phyloP scores from a whole-genome alignment of 2,888 invertebrate genomes.

The Macrophya alboannulata region DNA sequence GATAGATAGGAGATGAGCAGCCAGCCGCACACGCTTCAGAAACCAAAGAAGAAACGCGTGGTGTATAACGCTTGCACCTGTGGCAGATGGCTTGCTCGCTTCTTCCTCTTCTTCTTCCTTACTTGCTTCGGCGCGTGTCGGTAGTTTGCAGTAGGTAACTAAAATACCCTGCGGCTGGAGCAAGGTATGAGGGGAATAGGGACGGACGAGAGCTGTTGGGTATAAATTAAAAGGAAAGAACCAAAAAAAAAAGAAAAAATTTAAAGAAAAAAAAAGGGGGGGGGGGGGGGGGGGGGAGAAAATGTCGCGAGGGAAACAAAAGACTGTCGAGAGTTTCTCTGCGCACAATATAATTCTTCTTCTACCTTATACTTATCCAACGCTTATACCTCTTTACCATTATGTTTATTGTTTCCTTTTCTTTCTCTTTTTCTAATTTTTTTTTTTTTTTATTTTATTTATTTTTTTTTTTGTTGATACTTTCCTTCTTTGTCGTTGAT shows the following conservation, averaged over 20 bases:
- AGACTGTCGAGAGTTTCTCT: neutral
- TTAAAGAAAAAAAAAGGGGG: neutral
- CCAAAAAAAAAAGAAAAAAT: neutral
- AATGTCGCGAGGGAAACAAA: slow-evolving; percentile 13
- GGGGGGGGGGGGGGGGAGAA: neutral
- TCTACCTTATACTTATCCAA: no score
- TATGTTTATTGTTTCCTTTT: neutral
- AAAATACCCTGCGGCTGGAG: neutral
- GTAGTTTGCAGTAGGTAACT: neutral
- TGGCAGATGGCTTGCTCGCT: neutral
- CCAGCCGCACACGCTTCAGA: neutral
- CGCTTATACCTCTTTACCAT: slow-evolving; percentile 15
- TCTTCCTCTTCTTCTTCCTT: neutral
- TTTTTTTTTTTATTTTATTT: neutral
- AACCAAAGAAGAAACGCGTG: slow-evolving; percentile 22
- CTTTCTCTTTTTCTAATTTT: neutral
- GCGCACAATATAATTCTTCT: neutral
- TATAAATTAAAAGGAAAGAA: neutral
- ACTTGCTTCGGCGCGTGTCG: slow-evolving; percentile 19
- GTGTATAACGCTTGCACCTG: slow-evolving; percentile 23
- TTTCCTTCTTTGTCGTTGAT: neutral
- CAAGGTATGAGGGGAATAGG: neutral
- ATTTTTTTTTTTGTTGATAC: neutral
- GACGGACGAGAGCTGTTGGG: neutral
- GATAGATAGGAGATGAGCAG: neutral